Evolutionary conservation across 2,113 vertebrate species (phyloP).

Genomic region (Urocynchramus pylzowi): DNA sequence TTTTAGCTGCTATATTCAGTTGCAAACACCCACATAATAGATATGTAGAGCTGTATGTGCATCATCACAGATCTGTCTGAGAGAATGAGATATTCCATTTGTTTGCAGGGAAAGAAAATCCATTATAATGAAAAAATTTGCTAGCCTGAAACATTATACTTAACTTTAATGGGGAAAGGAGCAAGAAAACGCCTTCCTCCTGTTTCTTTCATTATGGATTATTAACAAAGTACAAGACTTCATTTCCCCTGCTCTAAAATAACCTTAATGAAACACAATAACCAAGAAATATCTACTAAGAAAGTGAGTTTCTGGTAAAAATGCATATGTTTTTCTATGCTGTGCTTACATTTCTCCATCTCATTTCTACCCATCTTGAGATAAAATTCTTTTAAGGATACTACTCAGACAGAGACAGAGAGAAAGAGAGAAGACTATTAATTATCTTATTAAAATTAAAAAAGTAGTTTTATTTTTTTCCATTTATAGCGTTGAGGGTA

Average conservation of each 20-base stretch:
- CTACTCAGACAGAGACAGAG: neutral
- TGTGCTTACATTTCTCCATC: neutral
- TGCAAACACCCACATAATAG: neutral
- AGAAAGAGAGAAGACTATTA: neutral
- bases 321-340: neutral
- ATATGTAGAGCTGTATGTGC: neutral
- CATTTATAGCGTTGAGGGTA: neutral
- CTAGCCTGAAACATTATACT: neutral
- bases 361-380: neutral
- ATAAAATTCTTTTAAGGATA: neutral
- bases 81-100: slow-evolving; percentile 4
- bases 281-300: neutral
- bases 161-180: neutral
- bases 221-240: neutral
- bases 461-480: neutral
- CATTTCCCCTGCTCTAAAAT: neutral
- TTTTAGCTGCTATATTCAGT: neutral
- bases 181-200: neutral
- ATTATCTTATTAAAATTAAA: neutral
- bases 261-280: neutral
- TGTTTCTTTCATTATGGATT: neutral
- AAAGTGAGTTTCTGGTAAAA: neutral
- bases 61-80: neutral
- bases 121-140: neutral
- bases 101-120: slow-evolving; percentile 19